Percentiles rank a stretch among this genome's conserved stretches.
These are phyloP conservation scores for Pseudochirops cupreus DNA, from an alignment of 2,797 vertebrate species.

Conservation along the genomic window DNA sequence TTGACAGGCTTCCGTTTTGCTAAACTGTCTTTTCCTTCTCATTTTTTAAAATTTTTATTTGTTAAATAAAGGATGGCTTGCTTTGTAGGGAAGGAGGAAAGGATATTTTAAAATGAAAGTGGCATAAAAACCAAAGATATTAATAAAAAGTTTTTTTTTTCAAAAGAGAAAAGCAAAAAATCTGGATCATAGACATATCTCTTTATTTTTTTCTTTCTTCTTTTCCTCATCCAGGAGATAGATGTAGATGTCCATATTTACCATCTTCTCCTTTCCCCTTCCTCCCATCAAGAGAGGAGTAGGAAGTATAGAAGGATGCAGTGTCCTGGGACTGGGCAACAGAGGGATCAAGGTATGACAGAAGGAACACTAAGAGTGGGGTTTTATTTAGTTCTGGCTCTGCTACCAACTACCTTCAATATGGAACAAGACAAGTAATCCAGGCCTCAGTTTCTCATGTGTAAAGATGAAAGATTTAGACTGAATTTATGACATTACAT, in stretches of 20 bases:
- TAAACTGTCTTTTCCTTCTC: background rate
- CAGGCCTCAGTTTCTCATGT: background rate
- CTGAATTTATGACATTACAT: too few relatives aligned
- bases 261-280: background rate
- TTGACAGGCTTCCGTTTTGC: background rate
- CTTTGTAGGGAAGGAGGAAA: background rate
- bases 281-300: background rate
- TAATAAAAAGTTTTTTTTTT: background rate
- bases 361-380: background rate
- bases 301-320: background rate
- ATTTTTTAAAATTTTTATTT: background rate
- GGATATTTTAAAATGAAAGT: background rate
- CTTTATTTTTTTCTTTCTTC: background rate
- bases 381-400: background rate
- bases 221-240: background rate
- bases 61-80: background rate
- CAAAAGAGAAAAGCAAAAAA: background rate
- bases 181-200: background rate
- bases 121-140: conserved; percentile 9
- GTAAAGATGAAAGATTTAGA: too few relatives aligned
- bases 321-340: background rate
- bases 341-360: too few relatives aligned
- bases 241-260: background rate
- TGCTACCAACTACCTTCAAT: background rate
- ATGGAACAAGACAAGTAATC: background rate